phyloP scores from a whole-genome alignment of 2,888 invertebrate species.

The Drosophila histrio region DNA sequence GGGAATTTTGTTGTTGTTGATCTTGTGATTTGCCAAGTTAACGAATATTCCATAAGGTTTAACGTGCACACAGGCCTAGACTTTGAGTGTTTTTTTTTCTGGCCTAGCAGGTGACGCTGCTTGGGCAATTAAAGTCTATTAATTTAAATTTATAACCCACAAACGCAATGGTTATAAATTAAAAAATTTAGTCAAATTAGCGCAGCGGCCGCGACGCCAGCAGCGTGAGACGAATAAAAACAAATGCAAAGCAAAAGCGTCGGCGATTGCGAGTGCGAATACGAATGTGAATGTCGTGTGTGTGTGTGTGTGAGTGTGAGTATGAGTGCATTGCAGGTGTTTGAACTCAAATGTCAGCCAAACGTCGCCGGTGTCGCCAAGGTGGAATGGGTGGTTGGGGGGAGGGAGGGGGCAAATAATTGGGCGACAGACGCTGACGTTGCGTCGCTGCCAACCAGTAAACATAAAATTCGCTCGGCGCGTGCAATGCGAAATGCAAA shows the following conservation, averaged over 20 bases:
- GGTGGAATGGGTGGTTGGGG: background rate
- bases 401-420: constrained; percentile 37
- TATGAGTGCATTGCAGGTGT: constrained; percentile 75
- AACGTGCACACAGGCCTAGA: constrained; percentile 32
- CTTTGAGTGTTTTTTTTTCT: constrained; percentile 15
- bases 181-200: constrained; percentile 74
- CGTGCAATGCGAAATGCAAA: constrained; percentile 76
- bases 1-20: constrained; percentile 62
- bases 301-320: constrained; percentile 21
- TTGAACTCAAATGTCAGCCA: constrained; percentile 79
- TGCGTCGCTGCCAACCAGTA: constrained; percentile 43
- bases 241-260: constrained; percentile 65
- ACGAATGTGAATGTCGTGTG: constrained; percentile 4
- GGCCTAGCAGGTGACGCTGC: constrained; percentile 29
- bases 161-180: constrained; percentile 63
- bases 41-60: constrained; percentile 18
- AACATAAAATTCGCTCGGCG: constrained; percentile 54
- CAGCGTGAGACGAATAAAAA: constrained; percentile 37
- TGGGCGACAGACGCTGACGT: constrained; percentile 63
- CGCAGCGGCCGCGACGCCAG: constrained; percentile 33
- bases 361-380: constrained; percentile 44
- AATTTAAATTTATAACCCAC: constrained; percentile 66
- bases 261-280: background rate
- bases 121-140: constrained; percentile 70
- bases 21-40: constrained; percentile 62